Conservation (phyloP, 2,113 vertebrate species). For the Thomomys bottae region DNA sequence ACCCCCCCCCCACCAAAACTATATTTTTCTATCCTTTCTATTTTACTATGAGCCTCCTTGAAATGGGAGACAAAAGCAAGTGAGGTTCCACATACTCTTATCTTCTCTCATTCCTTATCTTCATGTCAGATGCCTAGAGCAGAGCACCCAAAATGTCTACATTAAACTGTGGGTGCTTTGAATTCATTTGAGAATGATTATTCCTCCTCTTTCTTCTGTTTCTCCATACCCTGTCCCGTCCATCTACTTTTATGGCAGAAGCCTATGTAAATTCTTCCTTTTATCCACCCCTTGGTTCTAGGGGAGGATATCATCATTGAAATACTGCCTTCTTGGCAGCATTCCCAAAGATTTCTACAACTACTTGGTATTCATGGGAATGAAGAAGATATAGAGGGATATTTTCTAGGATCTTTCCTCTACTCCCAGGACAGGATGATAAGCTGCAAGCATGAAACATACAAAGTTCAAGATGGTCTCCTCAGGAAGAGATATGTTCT, state of each 20-base stretch:
- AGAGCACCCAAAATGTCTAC: background rate
- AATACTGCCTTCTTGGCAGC: background rate
- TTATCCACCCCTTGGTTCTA: background rate
- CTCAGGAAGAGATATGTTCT: conserved; percentile 36
- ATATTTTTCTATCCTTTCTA: background rate
- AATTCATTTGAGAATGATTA: conserved; percentile 24
- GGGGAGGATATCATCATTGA: background rate
- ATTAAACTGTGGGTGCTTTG: background rate
- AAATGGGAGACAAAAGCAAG: conserved; percentile 1
- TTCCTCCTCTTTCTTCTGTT: background rate
- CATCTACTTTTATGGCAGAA: background rate
- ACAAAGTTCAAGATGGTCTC: conserved; percentile 39
- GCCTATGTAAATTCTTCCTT: background rate
- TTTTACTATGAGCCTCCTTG: background rate
- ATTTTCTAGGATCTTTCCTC: conserved; percentile 42
- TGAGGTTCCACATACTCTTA: background rate
- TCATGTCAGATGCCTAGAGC: background rate
- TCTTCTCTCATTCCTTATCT: background rate
- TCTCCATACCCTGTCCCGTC: background rate
- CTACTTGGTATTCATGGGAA: background rate
- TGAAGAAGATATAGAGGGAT: background rate
- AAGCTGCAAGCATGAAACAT: background rate
- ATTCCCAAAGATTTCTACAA: background rate
- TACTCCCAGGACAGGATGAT: background rate
- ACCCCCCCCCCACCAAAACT: background rate